These are phyloP conservation scores for Typhlichthys subterraneus DNA, from an alignment of 2,797 vertebrate genomes.

Conservation along the genomic window DNA sequence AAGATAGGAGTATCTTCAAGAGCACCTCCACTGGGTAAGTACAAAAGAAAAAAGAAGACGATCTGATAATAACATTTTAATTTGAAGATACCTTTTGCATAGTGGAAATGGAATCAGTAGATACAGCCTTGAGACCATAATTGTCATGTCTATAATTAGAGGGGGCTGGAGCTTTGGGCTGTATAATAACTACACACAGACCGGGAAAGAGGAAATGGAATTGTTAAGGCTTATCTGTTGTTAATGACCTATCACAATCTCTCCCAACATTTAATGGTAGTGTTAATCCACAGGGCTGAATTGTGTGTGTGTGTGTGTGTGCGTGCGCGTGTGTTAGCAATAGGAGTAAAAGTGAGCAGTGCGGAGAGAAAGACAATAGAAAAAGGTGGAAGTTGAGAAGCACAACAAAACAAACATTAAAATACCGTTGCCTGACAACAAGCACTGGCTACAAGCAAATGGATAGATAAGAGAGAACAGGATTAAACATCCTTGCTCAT, in stretches of 20 bases:
- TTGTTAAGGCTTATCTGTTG: constrained; percentile 40
- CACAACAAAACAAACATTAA: not conserved
- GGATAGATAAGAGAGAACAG: not conserved
- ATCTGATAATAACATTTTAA: no score
- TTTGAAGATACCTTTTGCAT: no score
- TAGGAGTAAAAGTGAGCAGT: not conserved
- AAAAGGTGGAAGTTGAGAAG: not conserved
- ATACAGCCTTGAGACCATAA: no score
- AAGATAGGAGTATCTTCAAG: no score
- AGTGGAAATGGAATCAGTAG: no score
- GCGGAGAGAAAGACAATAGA: not conserved
- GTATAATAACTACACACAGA: no score
- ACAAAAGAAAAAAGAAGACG: no score
- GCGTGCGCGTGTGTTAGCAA: not conserved
- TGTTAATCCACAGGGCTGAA: constrained; percentile 30
- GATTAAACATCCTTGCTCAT: not conserved
- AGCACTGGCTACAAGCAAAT: constrained; percentile 15
- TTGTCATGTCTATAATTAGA: no score
- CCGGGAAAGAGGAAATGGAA: not conserved
- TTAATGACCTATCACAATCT: constrained; percentile 46
- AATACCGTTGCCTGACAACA: not conserved
- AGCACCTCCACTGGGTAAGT: no score
- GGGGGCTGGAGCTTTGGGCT: no score
- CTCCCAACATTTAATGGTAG: constrained; percentile 37
- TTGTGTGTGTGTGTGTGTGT: constrained; percentile 4